Conservation (phyloP, 2,113 vertebrate genomes). For the Cephalophus harveyi region DNA sequence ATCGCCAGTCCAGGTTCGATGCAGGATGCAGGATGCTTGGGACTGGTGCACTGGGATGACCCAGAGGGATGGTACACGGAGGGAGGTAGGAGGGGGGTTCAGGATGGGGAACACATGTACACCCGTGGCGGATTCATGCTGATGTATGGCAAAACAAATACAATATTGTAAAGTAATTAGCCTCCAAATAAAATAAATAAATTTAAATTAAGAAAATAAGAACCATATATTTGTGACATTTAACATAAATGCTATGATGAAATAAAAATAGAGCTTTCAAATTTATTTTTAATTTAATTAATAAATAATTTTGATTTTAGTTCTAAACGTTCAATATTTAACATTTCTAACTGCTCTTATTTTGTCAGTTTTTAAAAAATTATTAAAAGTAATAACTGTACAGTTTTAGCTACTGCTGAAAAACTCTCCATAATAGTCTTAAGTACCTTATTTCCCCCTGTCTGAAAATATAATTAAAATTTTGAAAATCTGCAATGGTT, state of each 20-base stretch:
- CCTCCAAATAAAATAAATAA: too few species aligned
- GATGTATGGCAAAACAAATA: too few species aligned
- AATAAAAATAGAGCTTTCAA: not conserved
- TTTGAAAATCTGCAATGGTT: not conserved
- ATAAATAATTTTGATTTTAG: not conserved
- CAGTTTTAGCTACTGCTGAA: not conserved
- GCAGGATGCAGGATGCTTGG: too few species aligned
- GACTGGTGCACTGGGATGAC: too few species aligned
- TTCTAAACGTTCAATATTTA: not conserved
- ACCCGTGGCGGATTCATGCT: too few species aligned
- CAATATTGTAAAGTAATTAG: too few species aligned
- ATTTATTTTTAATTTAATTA: not conserved
- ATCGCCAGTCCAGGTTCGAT: too few species aligned
- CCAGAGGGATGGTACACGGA: too few species aligned
- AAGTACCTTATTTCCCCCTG: not conserved
- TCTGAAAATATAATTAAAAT: not conserved
- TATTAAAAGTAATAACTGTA: not conserved
- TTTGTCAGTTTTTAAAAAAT: not conserved
- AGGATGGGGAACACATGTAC: too few species aligned
- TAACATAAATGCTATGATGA: not conserved
- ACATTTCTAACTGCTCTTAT: not conserved
- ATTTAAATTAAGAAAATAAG: not conserved
- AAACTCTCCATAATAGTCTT: not conserved
- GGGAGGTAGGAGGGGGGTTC: too few species aligned
- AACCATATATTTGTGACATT: not conserved